Base-by-base conservation (phyloP, 2,888 invertebrate species). In the Melitaea athalia region DNA sequence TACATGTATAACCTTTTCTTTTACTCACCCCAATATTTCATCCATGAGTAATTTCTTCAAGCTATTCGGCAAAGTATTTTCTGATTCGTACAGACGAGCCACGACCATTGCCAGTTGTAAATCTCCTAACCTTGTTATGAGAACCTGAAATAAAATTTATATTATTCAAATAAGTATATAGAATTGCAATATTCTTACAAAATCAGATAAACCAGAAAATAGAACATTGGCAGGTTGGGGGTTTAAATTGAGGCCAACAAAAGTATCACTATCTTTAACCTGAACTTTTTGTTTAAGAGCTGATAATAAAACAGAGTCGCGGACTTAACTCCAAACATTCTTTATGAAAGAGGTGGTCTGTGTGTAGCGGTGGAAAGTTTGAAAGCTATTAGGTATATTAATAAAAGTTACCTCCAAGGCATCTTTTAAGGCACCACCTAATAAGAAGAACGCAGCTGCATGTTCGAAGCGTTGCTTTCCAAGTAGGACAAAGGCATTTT, bases 381-480 rank as follows among this genome's bases (percentile, higher is more conserved):
- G 11, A 8, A 2, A 0, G 11, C 11, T 7, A 64, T 43, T 17
- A 43, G 17, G 15, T 33, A 45, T 42, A 15, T 3, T 17, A 52
- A 10, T 17, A 24, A 49, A n/a, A 49, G 57, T 57, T 85, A 97
- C 97, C 94, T 99, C 99, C 65, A 99, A 94, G 5, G 99, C 99
- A 88, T 99, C 99, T 78, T 97, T 96, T 43, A 99, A 89, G 45
- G 98, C 97, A 31, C 98, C 98, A 31, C 98, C 99, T 6, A 99
- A 92, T 64, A 99, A 93, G 89, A 99, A 99, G 93, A 99, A 99
- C 0, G 99, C 99, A 0, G 99, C 99, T 0, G 99, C 99, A 83
- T 99, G 99, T 71, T 98, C 97, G 85, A 99, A 99, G 62, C 99
- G 88, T 87, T 99, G 99, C 82, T 97, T 98, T 4, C 99, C 98